phyloP scores from a whole-genome alignment of 2,888 invertebrate genomes.

The Aspidiotus rigidus region DNA sequence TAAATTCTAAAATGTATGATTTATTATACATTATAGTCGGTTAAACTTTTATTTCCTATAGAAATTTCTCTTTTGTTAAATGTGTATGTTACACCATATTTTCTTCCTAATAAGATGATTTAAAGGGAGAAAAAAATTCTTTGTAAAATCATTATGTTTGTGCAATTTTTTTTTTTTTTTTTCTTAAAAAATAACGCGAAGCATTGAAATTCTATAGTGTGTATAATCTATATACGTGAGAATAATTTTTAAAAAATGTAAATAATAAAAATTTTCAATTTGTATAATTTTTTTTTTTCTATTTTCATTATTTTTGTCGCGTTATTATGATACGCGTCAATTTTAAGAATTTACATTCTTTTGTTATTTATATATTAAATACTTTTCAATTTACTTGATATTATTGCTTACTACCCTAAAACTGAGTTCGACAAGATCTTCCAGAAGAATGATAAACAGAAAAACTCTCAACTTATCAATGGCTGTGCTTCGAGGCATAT shows the following conservation, averaged over 20 bases:
- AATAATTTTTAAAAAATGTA: constrained; percentile 8
- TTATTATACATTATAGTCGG: constrained; percentile 12
- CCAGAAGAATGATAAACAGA: no score
- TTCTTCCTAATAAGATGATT: background rate
- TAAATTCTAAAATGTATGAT: constrained; percentile 10
- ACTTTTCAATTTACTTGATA: constrained; percentile 23
- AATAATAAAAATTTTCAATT: constrained; percentile 27
- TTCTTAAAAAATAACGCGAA: constrained; percentile 9
- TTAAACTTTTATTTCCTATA: constrained; percentile 19
- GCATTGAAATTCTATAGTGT: constrained; percentile 5
- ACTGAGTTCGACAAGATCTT: no score
- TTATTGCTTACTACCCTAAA: no score
- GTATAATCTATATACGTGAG: background rate
- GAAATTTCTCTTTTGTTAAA: background rate
- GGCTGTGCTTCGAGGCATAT: no score
- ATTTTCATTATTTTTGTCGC: constrained; percentile 19
- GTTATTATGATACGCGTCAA: constrained; percentile 14
- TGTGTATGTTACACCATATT: background rate
- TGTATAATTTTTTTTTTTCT: constrained; percentile 27
- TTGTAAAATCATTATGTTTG: constrained; percentile 18
- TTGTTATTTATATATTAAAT: constrained; percentile 31
- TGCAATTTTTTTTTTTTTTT: constrained; percentile 21
- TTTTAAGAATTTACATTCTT: constrained; percentile 28
- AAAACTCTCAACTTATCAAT: no score
- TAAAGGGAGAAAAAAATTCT: background rate